A percentile compares a stretch with the other conserved stretches of the same genome.
Conservation (phyloP, 2,113 vertebrate genomes). For the Phoxinus phoxinus region DNA sequence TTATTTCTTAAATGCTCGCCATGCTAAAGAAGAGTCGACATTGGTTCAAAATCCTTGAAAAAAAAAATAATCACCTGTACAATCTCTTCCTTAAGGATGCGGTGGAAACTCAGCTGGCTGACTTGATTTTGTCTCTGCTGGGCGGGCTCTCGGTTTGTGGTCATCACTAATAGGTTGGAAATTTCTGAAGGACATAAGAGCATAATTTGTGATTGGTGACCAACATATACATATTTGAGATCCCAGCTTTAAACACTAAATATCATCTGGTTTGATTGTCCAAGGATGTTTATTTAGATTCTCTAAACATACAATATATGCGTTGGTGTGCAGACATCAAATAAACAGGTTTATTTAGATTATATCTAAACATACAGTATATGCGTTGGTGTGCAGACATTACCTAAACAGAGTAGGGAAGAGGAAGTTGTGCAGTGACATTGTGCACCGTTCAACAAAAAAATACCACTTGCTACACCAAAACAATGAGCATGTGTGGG, state of each 20-base stretch:
- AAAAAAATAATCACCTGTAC: conserved; percentile 75
- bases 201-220: neutral
- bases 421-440: conserved; percentile 25
- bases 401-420: neutral
- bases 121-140: conserved; percentile 74
- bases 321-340: neutral
- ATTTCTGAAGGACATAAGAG: conserved; percentile 80
- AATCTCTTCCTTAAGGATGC: conserved; percentile 93
- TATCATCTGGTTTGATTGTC: neutral
- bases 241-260: neutral
- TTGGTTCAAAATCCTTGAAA: neutral
- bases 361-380: neutral
- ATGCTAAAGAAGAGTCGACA: neutral
- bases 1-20: neutral
- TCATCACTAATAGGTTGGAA: conserved; percentile 93
- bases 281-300: neutral
- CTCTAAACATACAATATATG: neutral
- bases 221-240: neutral
- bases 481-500: conserved; percentile 6
- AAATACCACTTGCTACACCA: neutral
- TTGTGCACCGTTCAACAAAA: neutral
- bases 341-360: neutral
- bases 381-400: neutral
- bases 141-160: conserved; percentile 80
- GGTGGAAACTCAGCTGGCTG: conserved; percentile 90